Percentiles rank a stretch among this genome's conserved stretches.
These are phyloP conservation scores for Dermolepida albohirtum DNA, from an alignment of 2,888 invertebrate species.

Conservation along the genomic window DNA sequence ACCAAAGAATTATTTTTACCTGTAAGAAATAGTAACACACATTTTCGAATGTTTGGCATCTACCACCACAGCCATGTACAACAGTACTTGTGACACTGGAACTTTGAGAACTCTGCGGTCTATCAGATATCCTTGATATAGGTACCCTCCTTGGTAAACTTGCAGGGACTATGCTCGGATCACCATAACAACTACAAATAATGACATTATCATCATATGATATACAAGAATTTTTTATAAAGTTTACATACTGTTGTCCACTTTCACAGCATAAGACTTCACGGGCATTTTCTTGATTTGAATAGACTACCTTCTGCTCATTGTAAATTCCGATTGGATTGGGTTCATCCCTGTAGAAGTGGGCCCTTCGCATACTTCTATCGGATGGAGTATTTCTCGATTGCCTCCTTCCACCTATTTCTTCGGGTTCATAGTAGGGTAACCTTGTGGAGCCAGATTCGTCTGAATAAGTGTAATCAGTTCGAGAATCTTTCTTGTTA, in stretches of 20 bases:
- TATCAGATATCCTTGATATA: slow-evolving; percentile 52
- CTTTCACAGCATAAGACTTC: slow-evolving; percentile 39
- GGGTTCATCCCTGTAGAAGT: slow-evolving; percentile 40
- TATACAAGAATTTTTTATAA: too few relatives aligned
- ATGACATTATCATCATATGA: background rate
- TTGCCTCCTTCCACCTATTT: slow-evolving; percentile 55
- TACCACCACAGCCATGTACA: slow-evolving; percentile 76
- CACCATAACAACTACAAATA: slow-evolving; percentile 35
- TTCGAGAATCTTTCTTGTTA: slow-evolving; percentile 50
- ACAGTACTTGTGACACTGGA: slow-evolving; percentile 66
- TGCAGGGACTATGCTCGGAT: slow-evolving; percentile 20
- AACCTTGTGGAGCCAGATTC: slow-evolving; percentile 58
- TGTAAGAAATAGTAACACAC: slow-evolving; percentile 78
- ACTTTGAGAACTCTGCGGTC: slow-evolving; percentile 62
- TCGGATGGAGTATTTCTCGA: slow-evolving; percentile 53
- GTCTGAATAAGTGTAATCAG: slow-evolving; percentile 56
- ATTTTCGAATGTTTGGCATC: slow-evolving; percentile 78
- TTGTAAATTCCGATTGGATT: slow-evolving; percentile 31
- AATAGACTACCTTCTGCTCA: slow-evolving; percentile 47
- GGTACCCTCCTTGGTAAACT: slow-evolving; percentile 41
- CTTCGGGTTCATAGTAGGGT: slow-evolving; percentile 55
- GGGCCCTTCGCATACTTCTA: slow-evolving; percentile 47
- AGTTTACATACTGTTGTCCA: slow-evolving; percentile 42
- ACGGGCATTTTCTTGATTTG: slow-evolving; percentile 44
- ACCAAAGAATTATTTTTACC: slow-evolving; percentile 60